Percentiles rank a stretch among this genome's conserved stretches.
Conservation (phyloP, 2,888 invertebrate genomes). For the Euzetes globulus region DNA sequence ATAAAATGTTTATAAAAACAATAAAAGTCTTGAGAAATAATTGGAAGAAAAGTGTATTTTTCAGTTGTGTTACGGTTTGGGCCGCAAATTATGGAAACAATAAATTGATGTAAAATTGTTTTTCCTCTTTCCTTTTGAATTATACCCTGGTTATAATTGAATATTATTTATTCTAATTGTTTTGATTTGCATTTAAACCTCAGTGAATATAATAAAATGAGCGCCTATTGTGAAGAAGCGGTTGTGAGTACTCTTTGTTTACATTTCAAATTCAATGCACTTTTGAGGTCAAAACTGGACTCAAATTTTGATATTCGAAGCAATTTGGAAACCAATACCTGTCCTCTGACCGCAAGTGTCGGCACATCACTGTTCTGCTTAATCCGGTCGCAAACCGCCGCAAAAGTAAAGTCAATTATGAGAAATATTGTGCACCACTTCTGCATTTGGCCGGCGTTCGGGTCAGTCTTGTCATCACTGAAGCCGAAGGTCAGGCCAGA, state of each 20-base stretch:
- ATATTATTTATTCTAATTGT: not conserved
- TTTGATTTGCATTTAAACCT: not conserved
- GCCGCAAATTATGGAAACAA: constrained; percentile 62
- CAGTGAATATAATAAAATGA: constrained; percentile 70
- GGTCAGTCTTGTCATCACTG: constrained; percentile 46
- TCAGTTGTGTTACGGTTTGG: constrained; percentile 60
- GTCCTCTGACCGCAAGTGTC: constrained; percentile 56
- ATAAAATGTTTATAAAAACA: constrained; percentile 49
- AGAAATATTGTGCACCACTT: constrained; percentile 85
- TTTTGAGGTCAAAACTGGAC: not conserved
- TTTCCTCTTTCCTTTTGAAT: not conserved
- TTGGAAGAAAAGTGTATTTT: constrained; percentile 80
- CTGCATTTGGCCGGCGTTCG: constrained; percentile 82
- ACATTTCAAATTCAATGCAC: not conserved
- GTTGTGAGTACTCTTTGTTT: constrained; percentile 44
- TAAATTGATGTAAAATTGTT: constrained; percentile 59
- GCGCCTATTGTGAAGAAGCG: constrained; percentile 69
- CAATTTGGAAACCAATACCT: constrained; percentile 61
- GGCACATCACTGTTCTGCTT: constrained; percentile 73
- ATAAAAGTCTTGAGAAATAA: constrained; percentile 65
- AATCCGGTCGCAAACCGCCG: constrained; percentile 70
- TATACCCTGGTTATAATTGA: too few species aligned
- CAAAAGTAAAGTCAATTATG: constrained; percentile 59
- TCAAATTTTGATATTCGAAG: constrained; percentile 19
- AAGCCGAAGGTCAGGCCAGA: constrained; percentile 62